Evolutionary conservation across 1,140 invertebrate species (phyloP), one percentile per base, ranked within the genome.

Genomic region (Megalonaias nervosa): DNA sequence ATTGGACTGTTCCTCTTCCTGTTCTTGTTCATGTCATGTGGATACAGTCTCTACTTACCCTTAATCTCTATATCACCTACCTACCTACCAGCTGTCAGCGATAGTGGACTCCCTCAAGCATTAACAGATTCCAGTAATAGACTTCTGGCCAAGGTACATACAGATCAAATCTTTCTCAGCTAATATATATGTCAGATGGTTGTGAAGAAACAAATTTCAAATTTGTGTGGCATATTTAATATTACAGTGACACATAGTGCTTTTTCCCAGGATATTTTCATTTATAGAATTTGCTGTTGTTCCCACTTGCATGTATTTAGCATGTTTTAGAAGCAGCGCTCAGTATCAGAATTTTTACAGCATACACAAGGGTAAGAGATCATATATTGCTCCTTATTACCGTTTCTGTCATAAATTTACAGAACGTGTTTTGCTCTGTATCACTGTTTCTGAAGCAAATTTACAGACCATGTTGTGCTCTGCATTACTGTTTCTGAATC

Each of bases 41-140:
- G 84, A 31, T 87, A 87, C 73, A 78, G 81, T 38, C 71, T 86
- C 23, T 71, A 81, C 23, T 61, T 87, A n/a, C 84, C 86, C 15
- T 85, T 82, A 26, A 83, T 82, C 67, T 69, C 38, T 3, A 38
- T 38, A 9, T 38, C 38, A 38, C 38, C 38, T 31, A 68, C 60
- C n/a, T 79, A 73, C 57, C 31, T n/a, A 17, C n/a, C 76, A 15
- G 76, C 62, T 57, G 62, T 58, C 13, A 38, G 60, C n/a, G 71
- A 76, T 48, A 77, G 56, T 67, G 55, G 26, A 57, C 38, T 78
- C 60, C 71, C 75, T 11, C 76, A 81, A 59, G 77, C 79, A 6
- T 65, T 82, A 31, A 67, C 78, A 16, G 79, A 79, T 13, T 75
- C 71, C 17, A 81, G 57, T 38, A 68, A 79, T 62, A 57, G 70